Evolutionary conservation across 2,888 invertebrate species (phyloP).

Genomic region (Acronicta leporina): DNA sequence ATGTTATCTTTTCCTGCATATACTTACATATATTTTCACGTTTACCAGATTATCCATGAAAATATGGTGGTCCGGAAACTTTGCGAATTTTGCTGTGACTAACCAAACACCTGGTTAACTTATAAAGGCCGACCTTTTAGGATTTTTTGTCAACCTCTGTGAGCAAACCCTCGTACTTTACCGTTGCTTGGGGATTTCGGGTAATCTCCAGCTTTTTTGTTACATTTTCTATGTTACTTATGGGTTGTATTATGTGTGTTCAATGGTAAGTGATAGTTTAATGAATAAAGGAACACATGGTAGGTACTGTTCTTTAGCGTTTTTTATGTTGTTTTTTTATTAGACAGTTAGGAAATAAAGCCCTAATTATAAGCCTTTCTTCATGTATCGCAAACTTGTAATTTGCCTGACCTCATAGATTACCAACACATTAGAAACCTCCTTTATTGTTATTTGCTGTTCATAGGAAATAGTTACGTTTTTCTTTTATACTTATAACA

Average conservation of each 20-base stretch:
- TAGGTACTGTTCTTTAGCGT: too few species aligned
- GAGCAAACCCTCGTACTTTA: constrained; percentile 30
- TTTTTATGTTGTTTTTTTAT: too few species aligned
- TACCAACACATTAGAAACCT: too few species aligned
- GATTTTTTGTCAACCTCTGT: constrained; percentile 38
- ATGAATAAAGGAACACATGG: constrained; percentile 1
- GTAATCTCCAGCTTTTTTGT: constrained; percentile 50
- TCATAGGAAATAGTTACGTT: too few species aligned
- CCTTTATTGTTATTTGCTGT: too few species aligned
- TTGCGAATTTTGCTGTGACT: constrained; percentile 46
- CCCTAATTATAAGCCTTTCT: too few species aligned
- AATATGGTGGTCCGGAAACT: constrained; percentile 45
- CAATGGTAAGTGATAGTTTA: constrained; percentile 49
- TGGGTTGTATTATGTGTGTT: constrained; percentile 33
- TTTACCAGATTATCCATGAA: constrained; percentile 53
- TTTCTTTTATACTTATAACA: too few species aligned
- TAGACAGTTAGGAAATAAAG: too few species aligned
- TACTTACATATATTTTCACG: constrained; percentile 30
- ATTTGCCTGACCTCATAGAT: too few species aligned
- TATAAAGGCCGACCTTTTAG: constrained; percentile 46
- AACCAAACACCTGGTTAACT: constrained; percentile 55
- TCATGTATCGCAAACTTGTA: too few species aligned
- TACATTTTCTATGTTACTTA: constrained; percentile 46
- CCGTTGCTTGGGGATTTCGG: constrained; percentile 28
- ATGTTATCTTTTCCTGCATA: constrained; percentile 21